Evolutionary conservation across 35 echinoderm and acorn worm species (phyloP).

Genomic region (Lytechinus variegatus): DNA sequence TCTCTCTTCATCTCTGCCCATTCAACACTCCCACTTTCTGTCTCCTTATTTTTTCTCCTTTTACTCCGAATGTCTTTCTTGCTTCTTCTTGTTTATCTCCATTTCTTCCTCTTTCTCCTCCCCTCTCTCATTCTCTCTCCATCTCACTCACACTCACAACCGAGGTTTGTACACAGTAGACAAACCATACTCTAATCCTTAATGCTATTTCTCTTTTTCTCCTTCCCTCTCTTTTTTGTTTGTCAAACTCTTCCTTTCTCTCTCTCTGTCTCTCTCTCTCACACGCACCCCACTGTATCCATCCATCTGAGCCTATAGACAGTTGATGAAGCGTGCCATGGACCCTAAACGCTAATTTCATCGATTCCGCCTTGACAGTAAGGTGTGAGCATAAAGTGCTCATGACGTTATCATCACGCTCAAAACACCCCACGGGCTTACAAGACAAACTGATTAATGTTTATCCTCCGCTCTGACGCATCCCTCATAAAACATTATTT

Average conservation of each 20-base stretch:
- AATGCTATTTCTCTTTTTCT: neutral
- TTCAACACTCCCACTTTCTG: neutral
- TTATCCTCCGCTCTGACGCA: neutral
- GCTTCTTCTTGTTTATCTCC: neutral
- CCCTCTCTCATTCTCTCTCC: neutral
- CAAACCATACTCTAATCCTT: neutral
- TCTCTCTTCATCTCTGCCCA: neutral
- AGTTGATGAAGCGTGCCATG: neutral
- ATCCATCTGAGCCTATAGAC: neutral
- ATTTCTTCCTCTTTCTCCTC: neutral
- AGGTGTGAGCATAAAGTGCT: conserved; percentile 7
- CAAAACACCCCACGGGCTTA: neutral
- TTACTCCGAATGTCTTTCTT: neutral
- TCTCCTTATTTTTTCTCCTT: neutral
- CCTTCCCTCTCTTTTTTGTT: neutral
- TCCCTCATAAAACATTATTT: conserved; percentile 5
- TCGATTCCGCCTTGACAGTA: neutral
- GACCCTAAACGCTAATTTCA: neutral
- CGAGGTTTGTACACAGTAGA: too few relatives aligned
- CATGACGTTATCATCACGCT: conserved; percentile 17
- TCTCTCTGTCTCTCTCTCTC: neutral
- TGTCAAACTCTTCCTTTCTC: neutral
- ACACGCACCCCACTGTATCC: neutral
- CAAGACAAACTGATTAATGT: conserved; percentile 19
- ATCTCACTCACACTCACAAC: neutral